These are phyloP conservation scores for Oreohelix idahoensis DNA, from an alignment of 1,140 invertebrate genomes.

Conservation along the genomic window DNA sequence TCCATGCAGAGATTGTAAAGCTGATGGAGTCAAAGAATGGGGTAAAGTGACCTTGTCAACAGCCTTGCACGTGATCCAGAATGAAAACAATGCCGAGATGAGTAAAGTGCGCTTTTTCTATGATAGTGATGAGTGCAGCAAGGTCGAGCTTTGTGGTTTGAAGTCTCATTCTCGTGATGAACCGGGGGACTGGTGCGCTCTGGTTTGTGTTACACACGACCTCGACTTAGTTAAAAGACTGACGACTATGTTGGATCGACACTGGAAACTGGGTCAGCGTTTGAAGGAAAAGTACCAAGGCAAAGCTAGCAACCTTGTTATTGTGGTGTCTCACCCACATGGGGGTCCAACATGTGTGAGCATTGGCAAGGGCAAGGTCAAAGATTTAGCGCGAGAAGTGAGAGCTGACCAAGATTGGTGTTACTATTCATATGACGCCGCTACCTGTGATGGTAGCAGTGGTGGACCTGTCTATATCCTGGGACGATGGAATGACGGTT, in stretches of 20 bases:
- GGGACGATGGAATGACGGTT: background rate
- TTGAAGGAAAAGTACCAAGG: background rate
- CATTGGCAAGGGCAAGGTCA: background rate
- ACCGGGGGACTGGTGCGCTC: background rate
- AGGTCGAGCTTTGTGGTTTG: background rate
- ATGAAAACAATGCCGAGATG: background rate
- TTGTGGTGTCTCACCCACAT: background rate
- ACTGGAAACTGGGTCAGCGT: no score
- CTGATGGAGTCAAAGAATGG: no score
- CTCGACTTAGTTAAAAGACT: background rate
- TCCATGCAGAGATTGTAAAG: background rate
- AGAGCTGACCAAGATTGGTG: conserved; percentile 8
- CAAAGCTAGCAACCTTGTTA: background rate
- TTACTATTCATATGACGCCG: background rate
- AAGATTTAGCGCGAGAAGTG: background rate
- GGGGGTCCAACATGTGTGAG: background rate
- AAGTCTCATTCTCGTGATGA: background rate
- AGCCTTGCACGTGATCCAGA: background rate
- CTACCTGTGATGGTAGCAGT: background rate
- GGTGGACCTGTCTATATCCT: background rate
- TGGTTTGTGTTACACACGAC: conserved; percentile 14
- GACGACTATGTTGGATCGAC: background rate
- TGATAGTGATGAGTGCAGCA: background rate
- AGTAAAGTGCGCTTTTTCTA: background rate
- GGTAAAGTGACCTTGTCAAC: background rate